phyloP scores from a whole-genome alignment of 1,140 invertebrate species.

The Drosophila mauritiana region DNA sequence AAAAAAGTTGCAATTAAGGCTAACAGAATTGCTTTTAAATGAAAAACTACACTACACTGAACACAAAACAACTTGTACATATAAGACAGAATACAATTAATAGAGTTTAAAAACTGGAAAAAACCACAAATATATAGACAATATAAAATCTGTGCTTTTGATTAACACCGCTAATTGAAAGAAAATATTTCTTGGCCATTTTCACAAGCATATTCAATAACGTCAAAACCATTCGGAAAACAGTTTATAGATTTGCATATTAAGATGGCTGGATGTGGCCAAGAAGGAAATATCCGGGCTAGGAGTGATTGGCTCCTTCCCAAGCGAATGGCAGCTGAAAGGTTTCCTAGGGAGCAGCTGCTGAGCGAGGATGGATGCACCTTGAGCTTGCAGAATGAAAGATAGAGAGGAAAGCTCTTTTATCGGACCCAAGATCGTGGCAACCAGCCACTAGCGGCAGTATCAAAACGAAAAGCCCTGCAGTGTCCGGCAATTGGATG shows the following conservation, averaged over 20 bases:
- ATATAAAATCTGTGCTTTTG: no score
- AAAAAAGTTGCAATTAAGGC: no score
- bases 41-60: no score
- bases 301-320: slow-evolving; percentile 60
- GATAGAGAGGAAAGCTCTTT: slow-evolving; percentile 14
- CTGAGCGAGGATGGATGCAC: slow-evolving; percentile 15
- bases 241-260: slow-evolving; percentile 3
- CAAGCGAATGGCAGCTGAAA: slow-evolving; percentile 48
- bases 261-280: slow-evolving; percentile 4
- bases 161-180: no score
- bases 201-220: background rate
- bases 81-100: no score
- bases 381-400: background rate
- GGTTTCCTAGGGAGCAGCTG: slow-evolving; percentile 19
- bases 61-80: no score
- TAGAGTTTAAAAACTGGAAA: no score
- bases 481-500: slow-evolving; percentile 65
- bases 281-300: slow-evolving; percentile 26
- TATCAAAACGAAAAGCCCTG: slow-evolving; percentile 76
- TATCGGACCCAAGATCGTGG: slow-evolving; percentile 53
- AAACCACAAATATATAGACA: no score
- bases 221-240: background rate
- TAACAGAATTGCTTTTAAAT: no score
- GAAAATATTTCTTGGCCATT: background rate
- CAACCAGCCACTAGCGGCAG: slow-evolving; percentile 41